Percentiles rank a stretch among this genome's conserved stretches.
phyloP scores from a whole-genome alignment of 2,113 vertebrate genomes.

The Xiphophorus maculatus region DNA sequence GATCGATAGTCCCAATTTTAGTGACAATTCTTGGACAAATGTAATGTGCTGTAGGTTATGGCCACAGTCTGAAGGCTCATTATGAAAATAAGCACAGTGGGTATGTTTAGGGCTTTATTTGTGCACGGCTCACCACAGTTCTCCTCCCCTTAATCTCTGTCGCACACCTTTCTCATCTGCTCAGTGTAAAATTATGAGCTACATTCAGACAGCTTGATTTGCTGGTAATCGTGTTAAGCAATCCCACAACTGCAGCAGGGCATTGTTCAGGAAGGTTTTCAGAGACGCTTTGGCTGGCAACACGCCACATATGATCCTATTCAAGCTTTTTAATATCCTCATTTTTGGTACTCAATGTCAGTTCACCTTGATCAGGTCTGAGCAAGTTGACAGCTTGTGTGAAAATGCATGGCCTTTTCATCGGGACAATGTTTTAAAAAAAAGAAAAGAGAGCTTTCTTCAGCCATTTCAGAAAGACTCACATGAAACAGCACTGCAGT shows the following conservation, averaged over 20 bases:
- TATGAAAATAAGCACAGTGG: conserved; percentile 32
- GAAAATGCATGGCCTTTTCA: background rate
- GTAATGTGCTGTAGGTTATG: background rate
- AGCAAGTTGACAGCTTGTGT: conserved; percentile 1
- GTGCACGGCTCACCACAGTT: conserved; percentile 46
- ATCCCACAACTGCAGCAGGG: conserved; percentile 60
- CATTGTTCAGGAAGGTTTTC: conserved; percentile 65
- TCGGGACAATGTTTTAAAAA: background rate
- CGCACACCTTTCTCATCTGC: conserved; percentile 67
- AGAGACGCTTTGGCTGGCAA: conserved; percentile 53
- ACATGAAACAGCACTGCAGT: background rate
- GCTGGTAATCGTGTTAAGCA: conserved; percentile 75
- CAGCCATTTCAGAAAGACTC: background rate
- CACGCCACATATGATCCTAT: conserved; percentile 45
- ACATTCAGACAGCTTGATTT: conserved; percentile 63
- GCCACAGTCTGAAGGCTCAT: background rate
- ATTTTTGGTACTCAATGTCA: conserved; percentile 26
- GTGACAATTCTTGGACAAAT: background rate
- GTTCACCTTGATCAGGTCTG: conserved; percentile 56
- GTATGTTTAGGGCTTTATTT: conserved; percentile 29
- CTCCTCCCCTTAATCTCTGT: conserved; percentile 71
- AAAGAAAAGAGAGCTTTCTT: background rate
- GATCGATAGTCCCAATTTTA: background rate
- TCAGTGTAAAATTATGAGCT: conserved; percentile 67
- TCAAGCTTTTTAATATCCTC: conserved; percentile 23